Evolutionary conservation across 1,140 invertebrate species (phyloP), one percentile per base, ranked within the genome.

Genomic region (Drosophila suzukii): DNA sequence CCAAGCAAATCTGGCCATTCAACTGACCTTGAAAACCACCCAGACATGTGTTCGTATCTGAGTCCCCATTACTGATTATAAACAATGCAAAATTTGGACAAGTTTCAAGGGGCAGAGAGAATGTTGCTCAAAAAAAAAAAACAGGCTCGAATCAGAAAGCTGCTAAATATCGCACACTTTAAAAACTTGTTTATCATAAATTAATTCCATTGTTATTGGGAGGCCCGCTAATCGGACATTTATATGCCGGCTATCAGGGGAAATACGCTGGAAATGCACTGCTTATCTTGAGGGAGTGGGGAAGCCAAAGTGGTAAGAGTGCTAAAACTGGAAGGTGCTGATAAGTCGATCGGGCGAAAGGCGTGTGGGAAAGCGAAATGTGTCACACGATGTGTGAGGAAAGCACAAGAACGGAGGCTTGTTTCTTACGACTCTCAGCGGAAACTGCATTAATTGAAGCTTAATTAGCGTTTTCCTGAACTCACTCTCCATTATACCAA

Each of bases 391-490:
- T 20, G 5, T 49, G 53, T 15, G 8, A 17, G 34, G 13, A 43
- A 38, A 15, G n/a, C 17, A 49, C 34, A 39, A 49, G 44, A 47
- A 58, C 12, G 17, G 30, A 46, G 46, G 55, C 38, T 32, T 43
- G 32, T 61, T 65, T 62, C 62, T 62, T 53, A 43, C 20, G 53
- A 44, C 30, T 51, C 54, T 38, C 43, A 41, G 49, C 60, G 67
- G 75, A 76, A 86, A 79, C 68, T 50, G 63, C 60, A 73, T 77
- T 80, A 89, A 89, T 88, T 76, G 71, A 61, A 74, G 68, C 63
- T 89, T 77, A 83, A 88, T 88, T 79, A 79, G 54, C 55, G 71
- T 71, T 79, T 88, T 88, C 83, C 83, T 89, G 59, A 56, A 65
- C 63, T 78, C 57, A 51, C 54, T 72, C 71, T 70, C 49, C 41